Base-by-base conservation (phyloP, 2,113 vertebrate genomes). In the Montifringilla adamsi region DNA sequence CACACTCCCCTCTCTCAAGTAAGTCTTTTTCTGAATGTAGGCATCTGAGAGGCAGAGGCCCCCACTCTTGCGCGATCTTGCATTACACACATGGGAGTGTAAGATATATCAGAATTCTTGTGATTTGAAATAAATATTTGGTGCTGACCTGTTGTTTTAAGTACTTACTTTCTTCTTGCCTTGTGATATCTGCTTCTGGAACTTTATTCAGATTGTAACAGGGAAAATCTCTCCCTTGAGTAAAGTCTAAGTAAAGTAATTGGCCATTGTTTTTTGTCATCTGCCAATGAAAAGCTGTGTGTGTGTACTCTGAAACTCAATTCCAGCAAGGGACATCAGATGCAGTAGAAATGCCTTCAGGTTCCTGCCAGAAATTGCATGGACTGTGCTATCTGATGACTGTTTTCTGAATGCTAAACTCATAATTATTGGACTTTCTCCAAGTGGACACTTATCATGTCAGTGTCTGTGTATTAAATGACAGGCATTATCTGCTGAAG, bases 341-440 rank as follows among this genome's bases (percentile, higher is more conserved):
- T 91, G 69, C 41, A 31, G 56, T 24, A 84, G 93, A 85, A 94
- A 31, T 84, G 74, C 17, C 66, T 91, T 80, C 56, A 47, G n/a
- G 44, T 85, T 52, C 53, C 53, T 92, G 91, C 49, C 59, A 93
- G 68, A 80, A 74, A 47, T 86, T 72, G 75, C 74, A 17, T 77
- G 58, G 81, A 19, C 66, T 0, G 0, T 89, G 43, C 83, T 44
- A 11, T 82, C 60, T 92, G 69, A 72, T 81, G 66, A 15, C 60
- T 88, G n/a, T 73, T 93, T 80, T 95, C 66, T 85, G 55, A 91
- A 81, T 75, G 72, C 13, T 94, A 81, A 86, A 53, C 75, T 95
- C 92, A 44, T 82, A 94, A 81, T 69, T 88, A 63, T 33, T 94
- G 85, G 73, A 21, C 66, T 90, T 81, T 80, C 63, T 74, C 91